Evolutionary conservation across 1,140 invertebrate species (phyloP), one percentile per base, ranked within the genome.

Genomic region (Drosophila burlai): DNA sequence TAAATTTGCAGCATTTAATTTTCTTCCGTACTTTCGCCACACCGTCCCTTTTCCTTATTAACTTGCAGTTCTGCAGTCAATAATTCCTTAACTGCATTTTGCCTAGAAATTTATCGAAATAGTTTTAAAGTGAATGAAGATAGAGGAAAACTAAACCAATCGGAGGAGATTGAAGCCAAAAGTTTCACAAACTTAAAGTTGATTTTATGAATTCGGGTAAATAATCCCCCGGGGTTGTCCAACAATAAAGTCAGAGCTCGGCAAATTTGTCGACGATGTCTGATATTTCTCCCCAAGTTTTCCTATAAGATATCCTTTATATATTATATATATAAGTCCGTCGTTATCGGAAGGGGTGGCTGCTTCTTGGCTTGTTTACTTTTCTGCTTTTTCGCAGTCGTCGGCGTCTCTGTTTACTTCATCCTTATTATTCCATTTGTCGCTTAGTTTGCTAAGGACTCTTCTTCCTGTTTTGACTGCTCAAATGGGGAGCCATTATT

Each of bases 341-440:
- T 36, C 26, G 49, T 42, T 50, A 45, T 69, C 18, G 31, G 67
- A 26, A 60, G 64, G 69, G 69, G 36, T 60, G 45, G 67, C 46
- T 50, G 45, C 61, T 69, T 67, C 29, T 34, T n/a, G 16, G 54
- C 54, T 61, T 71, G 67, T 71, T 71, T 71, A 71, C 67, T 74
- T 59, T 74, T 74, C 38, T 52, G 46, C 68, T 73, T 73, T 47
- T 72, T 38, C 69, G 69, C 69, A 61, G 69, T 58, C 71, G 68
- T 73, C 71, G 68, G 42, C 68, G 55, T 61, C 69, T 73, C 68
- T 74, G 71, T 74, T 74, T 74, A 74, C 71, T 74, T 52, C 40
- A 50, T 74, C 71, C 71, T 74, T 74, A 73, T 74, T 74, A 74
- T 74, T 74, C 71, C 71, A 74, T 74, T 74, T 74, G 68, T 74